phyloP scores from a whole-genome alignment of 2,797 vertebrate genomes.

The Neoniphon sammara region DNA sequence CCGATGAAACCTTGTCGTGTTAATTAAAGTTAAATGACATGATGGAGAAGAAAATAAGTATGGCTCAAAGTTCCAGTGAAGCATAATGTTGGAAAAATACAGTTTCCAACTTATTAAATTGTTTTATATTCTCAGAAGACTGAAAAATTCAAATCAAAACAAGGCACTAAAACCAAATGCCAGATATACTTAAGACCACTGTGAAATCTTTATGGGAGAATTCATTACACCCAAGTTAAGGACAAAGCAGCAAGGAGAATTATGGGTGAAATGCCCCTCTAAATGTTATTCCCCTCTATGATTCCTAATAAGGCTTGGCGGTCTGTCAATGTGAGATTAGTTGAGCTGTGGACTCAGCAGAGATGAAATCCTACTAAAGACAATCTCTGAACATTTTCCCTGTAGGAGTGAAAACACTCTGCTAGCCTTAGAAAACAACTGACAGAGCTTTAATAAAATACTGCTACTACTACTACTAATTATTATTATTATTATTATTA shows the following conservation, averaged over 20 bases:
- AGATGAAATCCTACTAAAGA: conserved; percentile 19
- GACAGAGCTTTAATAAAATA: not conserved
- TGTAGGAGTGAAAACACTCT: not conserved
- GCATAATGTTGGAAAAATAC: not conserved
- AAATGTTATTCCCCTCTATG: conserved; percentile 24
- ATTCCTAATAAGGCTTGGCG: conserved; percentile 9
- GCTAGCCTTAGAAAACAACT: not conserved
- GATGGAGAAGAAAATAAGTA: conserved; percentile 17
- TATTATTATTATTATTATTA: too few relatives aligned
- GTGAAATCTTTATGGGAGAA: conserved; percentile 10
- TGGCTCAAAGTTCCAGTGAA: not conserved
- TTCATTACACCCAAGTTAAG: conserved; percentile 34
- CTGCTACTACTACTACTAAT: too few relatives aligned
- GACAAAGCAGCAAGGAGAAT: conserved; percentile 37
- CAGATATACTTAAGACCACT: conserved; percentile 29
- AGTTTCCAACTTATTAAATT: not conserved
- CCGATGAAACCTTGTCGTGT: conserved; percentile 4
- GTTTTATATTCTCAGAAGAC: conserved; percentile 19
- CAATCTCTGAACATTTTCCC: not conserved
- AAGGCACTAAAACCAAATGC: conserved; percentile 8
- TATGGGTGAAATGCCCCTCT: conserved; percentile 7
- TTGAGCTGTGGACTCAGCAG: conserved; percentile 5
- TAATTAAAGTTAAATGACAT: conserved; percentile 49
- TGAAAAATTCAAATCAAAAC: not conserved
- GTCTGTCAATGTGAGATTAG: conserved; percentile 27